Evolutionary conservation across 2,888 invertebrate genomes (phyloP), one percentile per base, ranked within the genome.

Genomic region (Ophion ventricosus): DNA sequence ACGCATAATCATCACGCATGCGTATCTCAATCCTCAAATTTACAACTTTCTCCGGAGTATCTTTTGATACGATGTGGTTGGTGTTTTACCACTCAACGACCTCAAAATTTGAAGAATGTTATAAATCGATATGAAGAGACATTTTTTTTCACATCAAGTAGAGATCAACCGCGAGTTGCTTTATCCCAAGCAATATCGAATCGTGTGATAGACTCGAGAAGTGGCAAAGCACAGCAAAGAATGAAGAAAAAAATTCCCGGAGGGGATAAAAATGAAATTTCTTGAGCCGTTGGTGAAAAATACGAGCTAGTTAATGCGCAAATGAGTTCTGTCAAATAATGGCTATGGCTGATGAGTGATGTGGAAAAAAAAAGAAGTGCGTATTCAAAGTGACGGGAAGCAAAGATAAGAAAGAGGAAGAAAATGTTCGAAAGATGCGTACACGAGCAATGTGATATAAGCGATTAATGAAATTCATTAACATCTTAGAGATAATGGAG

Each of bases 381-480:
- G 57, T 57, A 8, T 57, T 20, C 40, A 75, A 70, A 76, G 77
- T 54, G 83, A 82, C 70, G 73, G 25, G 20, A 63, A 63, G 17
- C 7, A 57, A 57, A 11, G 20, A 54, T 17, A 54, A 23, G 25
- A 29, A 26, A 25, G 77, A 57, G 75, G 59, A 83, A 83, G 83
- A 70, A 76, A 86, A 86, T 81, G 85, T 87, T 84, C 72, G 83
- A 40, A 61, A 20, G 77, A 86, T 88, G 87, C 89, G 91, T 91
- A 92, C 91, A 91, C 90, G 90, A 92, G 92, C 91, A 92, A 93
- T 93, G 93, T 93, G 93, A 93, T 93, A 93, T 92, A 93, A 92
- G 88, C 91, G 91, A 92, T 90, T 90, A 91, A 92, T 90, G 89
- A 91, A 92, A 91, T 91, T 91, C 91, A 92, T 92, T 91, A 92